Evolutionary conservation across 2,888 invertebrate genomes (phyloP).

Genomic region (Acanthosepion lycidas): DNA sequence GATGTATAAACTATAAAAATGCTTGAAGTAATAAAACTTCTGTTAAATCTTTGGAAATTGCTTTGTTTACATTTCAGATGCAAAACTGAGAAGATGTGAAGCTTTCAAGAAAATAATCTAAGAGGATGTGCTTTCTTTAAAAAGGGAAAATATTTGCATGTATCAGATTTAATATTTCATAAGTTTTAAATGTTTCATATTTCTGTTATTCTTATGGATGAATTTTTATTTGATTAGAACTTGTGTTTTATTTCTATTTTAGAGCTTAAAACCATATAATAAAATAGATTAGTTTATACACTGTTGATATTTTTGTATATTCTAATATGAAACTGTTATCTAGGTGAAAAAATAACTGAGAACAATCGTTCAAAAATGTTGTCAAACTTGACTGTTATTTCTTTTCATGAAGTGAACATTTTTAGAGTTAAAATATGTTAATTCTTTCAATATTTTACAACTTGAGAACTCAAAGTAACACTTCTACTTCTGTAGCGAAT

Average conservation of each 20-base stretch:
- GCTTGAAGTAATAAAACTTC: too few relatives aligned
- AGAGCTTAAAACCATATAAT: not conserved
- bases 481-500: too few relatives aligned
- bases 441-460: too few relatives aligned
- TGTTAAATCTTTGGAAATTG: too few relatives aligned
- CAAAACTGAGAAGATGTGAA: too few relatives aligned
- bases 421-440: not conserved
- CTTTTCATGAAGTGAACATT: not conserved
- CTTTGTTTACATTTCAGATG: too few relatives aligned
- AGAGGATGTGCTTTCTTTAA: too few relatives aligned
- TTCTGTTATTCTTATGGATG: not conserved
- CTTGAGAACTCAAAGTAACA: not conserved
- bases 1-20: too few relatives aligned
- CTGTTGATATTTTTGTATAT: not conserved
- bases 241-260: not conserved
- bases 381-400: not conserved
- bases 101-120: too few relatives aligned
- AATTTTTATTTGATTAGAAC: not conserved
- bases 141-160: not conserved
- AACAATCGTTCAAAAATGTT: not conserved
- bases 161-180: not conserved
- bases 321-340: not conserved
- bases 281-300: not conserved
- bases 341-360: not conserved
- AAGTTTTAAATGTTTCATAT: not conserved